phyloP scores from a whole-genome alignment of 2,797 vertebrate species.

The Craterocephalus amniculus region DNA sequence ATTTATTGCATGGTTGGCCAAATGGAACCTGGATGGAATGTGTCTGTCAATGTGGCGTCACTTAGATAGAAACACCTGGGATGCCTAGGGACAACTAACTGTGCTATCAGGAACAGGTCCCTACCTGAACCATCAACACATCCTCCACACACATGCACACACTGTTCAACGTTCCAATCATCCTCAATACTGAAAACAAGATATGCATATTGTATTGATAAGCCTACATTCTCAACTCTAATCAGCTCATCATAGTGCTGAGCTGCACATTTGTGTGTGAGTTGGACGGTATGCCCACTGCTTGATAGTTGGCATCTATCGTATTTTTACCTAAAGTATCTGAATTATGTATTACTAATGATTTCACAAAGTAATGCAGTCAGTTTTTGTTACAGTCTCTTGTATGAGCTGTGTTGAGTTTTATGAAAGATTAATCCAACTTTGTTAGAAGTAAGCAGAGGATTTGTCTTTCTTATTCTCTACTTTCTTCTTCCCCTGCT shows the following conservation, averaged over 20 bases:
- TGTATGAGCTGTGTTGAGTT: neutral
- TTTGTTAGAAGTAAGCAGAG: neutral
- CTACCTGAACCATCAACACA: conserved; percentile 30
- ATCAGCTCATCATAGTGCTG: conserved; percentile 2
- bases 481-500: too few species aligned
- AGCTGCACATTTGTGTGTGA: neutral
- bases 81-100: conserved; percentile 71
- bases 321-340: neutral
- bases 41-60: conserved; percentile 73
- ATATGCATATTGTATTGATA: neutral
- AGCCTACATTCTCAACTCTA: neutral
- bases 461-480: too few species aligned
- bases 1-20: conserved; percentile 81
- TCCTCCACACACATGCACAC: conserved; percentile 10
- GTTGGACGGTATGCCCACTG: neutral
- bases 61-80: conserved; percentile 78
- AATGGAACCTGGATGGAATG: conserved; percentile 75
- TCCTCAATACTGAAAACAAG: conserved; percentile 16
- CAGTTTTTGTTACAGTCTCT: neutral
- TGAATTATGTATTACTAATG: neutral
- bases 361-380: neutral
- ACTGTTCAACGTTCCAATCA: too few species aligned
- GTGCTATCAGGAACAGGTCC: conserved; percentile 58
- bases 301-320: neutral
- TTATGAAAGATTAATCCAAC: neutral